Percentiles rank a stretch among this genome's conserved stretches.
phyloP scores from a whole-genome alignment of 2,797 vertebrate species.

The Ptychobarbus kaznakovi region DNA sequence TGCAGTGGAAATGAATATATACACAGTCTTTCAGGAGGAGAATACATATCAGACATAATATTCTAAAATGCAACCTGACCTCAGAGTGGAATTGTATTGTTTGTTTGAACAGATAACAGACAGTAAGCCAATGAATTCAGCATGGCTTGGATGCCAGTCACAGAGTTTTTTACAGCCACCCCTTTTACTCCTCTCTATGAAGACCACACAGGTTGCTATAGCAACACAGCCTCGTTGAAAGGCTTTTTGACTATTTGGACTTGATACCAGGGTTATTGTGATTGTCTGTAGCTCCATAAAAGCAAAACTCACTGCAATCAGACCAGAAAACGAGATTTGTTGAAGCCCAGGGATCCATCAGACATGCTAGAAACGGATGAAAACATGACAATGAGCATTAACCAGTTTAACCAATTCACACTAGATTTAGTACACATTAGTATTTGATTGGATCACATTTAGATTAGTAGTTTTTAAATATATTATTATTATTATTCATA shows the following conservation, averaged over 20 bases:
- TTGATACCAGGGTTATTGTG: conserved; percentile 28
- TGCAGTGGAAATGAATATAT: background rate
- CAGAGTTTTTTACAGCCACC: conserved; percentile 33
- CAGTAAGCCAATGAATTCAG: background rate
- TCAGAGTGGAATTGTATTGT: conserved; percentile 9
- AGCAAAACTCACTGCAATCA: background rate
- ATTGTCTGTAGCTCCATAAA: conserved; percentile 14
- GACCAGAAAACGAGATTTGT: background rate
- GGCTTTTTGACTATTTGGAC: conserved; percentile 29
- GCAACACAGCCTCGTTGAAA: conserved; percentile 35
- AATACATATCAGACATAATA: conserved; percentile 8
- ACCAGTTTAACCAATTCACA: background rate
- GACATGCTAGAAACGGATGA: background rate
- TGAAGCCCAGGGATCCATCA: background rate
- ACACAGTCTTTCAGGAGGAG: background rate
- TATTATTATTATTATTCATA: background rate
- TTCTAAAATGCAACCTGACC: background rate
- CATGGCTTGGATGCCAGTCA: conserved; percentile 25
- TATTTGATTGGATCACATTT: background rate
- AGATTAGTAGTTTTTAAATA: background rate
- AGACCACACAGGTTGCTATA: conserved; percentile 30
- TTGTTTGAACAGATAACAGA: background rate
- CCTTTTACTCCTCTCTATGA: background rate
- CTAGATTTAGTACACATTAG: background rate
- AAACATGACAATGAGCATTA: background rate